phyloP scores from a whole-genome alignment of 2,888 invertebrate genomes.

The Teinopalpus imperialis region DNA sequence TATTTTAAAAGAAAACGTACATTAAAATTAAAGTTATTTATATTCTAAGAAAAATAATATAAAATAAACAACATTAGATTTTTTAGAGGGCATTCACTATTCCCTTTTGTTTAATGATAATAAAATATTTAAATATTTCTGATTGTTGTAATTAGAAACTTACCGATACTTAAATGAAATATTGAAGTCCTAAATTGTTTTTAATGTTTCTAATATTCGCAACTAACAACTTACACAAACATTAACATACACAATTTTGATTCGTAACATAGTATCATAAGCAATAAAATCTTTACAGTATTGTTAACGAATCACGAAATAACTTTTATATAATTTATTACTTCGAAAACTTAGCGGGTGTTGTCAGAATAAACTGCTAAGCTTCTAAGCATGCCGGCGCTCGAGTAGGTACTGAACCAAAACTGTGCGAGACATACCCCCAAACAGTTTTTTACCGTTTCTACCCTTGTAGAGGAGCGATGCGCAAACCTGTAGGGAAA shows the following conservation, averaged over 20 bases:
- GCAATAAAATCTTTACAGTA: slow-evolving; percentile 1
- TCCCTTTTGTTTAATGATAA: too few species aligned
- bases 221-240: slow-evolving; percentile 17
- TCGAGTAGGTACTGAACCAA: slow-evolving; percentile 63
- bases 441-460: slow-evolving; percentile 59
- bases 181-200: slow-evolving; percentile 1
- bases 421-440: slow-evolving; percentile 46
- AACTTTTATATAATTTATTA: slow-evolving; percentile 19
- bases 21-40: too few species aligned
- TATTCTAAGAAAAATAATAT: too few species aligned
- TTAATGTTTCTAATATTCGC: slow-evolving; percentile 12
- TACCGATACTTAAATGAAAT: too few species aligned
- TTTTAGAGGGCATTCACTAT: too few species aligned
- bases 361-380: slow-evolving; percentile 28
- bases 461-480: slow-evolving; percentile 52
- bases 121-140: too few species aligned
- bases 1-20: too few species aligned
- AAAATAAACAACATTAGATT: too few species aligned
- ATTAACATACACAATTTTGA: slow-evolving; percentile 5
- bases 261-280: neutral
- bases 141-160: too few species aligned
- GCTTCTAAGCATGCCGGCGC: slow-evolving; percentile 47
- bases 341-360: slow-evolving; percentile 53
- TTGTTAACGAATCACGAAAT: neutral
- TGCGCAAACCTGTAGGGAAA: slow-evolving; percentile 69